Conservation (phyloP, 2,888 invertebrate species). For the Ichneumon xanthorius region DNA sequence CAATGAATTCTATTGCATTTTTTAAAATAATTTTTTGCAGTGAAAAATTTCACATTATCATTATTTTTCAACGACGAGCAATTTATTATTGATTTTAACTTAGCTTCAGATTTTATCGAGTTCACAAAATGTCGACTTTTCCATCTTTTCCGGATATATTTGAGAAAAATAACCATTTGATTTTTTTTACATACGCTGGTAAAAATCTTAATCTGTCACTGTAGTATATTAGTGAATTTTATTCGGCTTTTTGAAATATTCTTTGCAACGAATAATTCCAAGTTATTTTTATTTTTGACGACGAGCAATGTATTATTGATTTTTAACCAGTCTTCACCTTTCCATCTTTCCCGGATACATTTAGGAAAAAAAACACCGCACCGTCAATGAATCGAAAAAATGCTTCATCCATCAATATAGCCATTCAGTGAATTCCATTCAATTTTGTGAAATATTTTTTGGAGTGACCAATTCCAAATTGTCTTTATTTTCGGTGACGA, state of each 20-base stretch:
- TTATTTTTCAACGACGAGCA: too few species aligned
- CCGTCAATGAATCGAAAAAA: not conserved
- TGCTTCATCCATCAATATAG: not conserved
- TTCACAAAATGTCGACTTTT: too few species aligned
- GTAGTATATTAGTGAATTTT: not conserved
- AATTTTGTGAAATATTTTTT: not conserved
- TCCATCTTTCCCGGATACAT: too few species aligned
- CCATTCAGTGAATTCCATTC: not conserved
- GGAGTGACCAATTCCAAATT: not conserved
- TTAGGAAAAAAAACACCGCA: not conserved
- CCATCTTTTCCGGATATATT: too few species aligned
- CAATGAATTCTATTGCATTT: not conserved
- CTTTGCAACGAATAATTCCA: not conserved
- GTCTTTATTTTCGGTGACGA: not conserved
- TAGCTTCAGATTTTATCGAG: not conserved
- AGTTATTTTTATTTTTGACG: not conserved
- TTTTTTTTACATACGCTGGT: too few species aligned
- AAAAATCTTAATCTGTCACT: not conserved
- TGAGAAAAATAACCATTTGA: too few species aligned
- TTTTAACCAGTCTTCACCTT: slow-evolving; percentile 5
- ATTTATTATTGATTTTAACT: not conserved
- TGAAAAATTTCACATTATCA: too few species aligned
- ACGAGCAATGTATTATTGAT: slow-evolving; percentile 55
- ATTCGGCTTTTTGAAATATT: not conserved
- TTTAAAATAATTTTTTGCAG: too few species aligned